Base-by-base conservation (phyloP, 1,140 invertebrate genomes). In the Tetramorium parvispinum region DNA sequence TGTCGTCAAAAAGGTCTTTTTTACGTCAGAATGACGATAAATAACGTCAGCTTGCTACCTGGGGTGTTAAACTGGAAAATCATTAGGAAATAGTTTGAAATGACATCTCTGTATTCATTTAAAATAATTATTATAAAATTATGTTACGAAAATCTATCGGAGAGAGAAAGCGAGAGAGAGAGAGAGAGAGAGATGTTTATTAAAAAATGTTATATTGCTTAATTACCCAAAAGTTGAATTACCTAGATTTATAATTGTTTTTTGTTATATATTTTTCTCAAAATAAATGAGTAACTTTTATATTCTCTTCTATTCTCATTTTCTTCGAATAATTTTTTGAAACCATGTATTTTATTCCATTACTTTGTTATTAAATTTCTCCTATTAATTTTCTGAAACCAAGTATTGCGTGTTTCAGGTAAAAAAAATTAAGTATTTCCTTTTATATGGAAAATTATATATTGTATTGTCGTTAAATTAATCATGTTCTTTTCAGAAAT, bases 41-140 rank as follows among this genome's bases (percentile, higher is more conserved):
- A n/a, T n/a, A n/a, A n/a, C n/a, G n/a, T n/a, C n/a, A n/a, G n/a
- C n/a, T n/a, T n/a, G n/a, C n/a, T n/a, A n/a, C n/a, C n/a, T n/a
- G n/a, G n/a, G n/a, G n/a, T 43, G 16, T 24, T 18, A 37, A 73
- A 73, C 13, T 43, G 16, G 6, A 5, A 2, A 43, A 27, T 57
- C 13, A 75, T 57, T 55, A 32, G 21, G 6, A 55, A 55, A n/a
- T 55, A 37, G n/a, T 75, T 55, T 1, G 8, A 37, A 71, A 46
- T 68, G 2, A 73, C 24, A 13, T 53, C 13, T 53, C 13, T 71
- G 13, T 53, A 37, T 53, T 43, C 43, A 66, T 66, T 0, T 43
- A 21, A 65, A 57, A 75, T 57, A 75, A 40, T 57, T 55, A 21
- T 32, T 73, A 32, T n/a, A 32, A 53, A 37, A 21, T 71, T 32